Percentiles rank a stretch among this genome's conserved stretches.
These are phyloP conservation scores for Hyles euphorbiae DNA, from an alignment of 1,140 invertebrate genomes.

Conservation along the genomic window DNA sequence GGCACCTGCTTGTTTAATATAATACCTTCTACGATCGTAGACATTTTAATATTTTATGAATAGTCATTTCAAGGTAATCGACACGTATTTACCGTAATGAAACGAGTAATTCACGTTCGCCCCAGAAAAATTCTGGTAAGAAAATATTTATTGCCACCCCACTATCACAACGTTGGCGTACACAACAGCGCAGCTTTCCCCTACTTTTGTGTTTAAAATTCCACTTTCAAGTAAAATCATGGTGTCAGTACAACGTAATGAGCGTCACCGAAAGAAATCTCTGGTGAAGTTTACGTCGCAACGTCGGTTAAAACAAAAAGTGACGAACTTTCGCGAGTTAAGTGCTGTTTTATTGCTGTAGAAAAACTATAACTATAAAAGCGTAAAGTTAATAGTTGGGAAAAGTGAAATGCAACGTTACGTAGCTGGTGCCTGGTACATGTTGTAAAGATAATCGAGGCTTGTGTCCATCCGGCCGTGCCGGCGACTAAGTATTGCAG, in stretches of 20 bases:
- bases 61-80: no score
- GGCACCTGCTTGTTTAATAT: no score
- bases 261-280: conserved; percentile 48
- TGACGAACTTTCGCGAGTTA: conserved; percentile 21
- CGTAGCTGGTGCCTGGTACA: no score
- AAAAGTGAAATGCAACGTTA: conserved; percentile 2
- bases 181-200: conserved; percentile 20
- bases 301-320: conserved; percentile 33
- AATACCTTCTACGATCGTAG: no score
- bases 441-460: no score
- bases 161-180: conserved; percentile 2
- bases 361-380: conserved; percentile 2
- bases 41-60: no score
- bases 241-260: conserved; percentile 28
- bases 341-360: neutral
- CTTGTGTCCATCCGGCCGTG: no score
- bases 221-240: conserved; percentile 23
- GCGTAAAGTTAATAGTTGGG: neutral
- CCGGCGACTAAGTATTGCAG: no score
- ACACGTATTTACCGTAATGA: no score
- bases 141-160: conserved; percentile 12
- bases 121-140: no score
- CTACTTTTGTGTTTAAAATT: conserved; percentile 14
- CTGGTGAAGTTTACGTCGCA: conserved; percentile 19
- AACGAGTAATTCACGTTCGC: no score